Conservation (phyloP, 2,113 vertebrate species). For the Sphaerodactylus townsendi region DNA sequence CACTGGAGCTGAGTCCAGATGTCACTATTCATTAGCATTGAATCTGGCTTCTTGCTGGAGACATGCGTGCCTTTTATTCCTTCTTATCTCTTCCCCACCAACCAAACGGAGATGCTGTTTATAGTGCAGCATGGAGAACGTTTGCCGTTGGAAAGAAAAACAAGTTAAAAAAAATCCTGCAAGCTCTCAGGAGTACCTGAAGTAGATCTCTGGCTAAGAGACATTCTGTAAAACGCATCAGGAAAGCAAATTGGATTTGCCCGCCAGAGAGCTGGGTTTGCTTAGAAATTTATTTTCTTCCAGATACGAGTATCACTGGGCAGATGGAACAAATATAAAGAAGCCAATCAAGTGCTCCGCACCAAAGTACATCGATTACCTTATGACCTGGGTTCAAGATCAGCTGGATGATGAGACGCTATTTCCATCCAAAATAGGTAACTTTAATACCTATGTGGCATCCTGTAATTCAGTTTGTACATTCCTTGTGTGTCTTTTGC, state of each 20-base stretch:
- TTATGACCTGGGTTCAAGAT: constrained; percentile 87
- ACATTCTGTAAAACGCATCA: too few relatives aligned
- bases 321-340: constrained; percentile 89
- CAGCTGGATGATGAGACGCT: constrained; percentile 84
- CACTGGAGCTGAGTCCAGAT: not conserved
- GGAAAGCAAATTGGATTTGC: not conserved
- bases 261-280: not conserved
- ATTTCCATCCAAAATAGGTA: constrained; percentile 86
- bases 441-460: not conserved
- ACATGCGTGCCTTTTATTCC: too few relatives aligned
- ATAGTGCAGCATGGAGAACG: too few relatives aligned
- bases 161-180: too few relatives aligned
- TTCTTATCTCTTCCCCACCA: too few relatives aligned
- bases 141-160: too few relatives aligned
- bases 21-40: too few relatives aligned
- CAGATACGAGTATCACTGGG: constrained; percentile 91
- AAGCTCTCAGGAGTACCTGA: too few relatives aligned
- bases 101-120: not conserved
- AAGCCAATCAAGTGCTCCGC: constrained; percentile 90
- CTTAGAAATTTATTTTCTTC: not conserved
- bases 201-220: too few relatives aligned
- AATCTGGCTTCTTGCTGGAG: too few relatives aligned
- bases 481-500: too few relatives aligned
- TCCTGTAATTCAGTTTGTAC: too few relatives aligned
- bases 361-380: constrained; percentile 88